Evolutionary conservation across 2,888 invertebrate species (phyloP), one percentile per base, ranked within the genome.

Genomic region (Callimorpha dominula): DNA sequence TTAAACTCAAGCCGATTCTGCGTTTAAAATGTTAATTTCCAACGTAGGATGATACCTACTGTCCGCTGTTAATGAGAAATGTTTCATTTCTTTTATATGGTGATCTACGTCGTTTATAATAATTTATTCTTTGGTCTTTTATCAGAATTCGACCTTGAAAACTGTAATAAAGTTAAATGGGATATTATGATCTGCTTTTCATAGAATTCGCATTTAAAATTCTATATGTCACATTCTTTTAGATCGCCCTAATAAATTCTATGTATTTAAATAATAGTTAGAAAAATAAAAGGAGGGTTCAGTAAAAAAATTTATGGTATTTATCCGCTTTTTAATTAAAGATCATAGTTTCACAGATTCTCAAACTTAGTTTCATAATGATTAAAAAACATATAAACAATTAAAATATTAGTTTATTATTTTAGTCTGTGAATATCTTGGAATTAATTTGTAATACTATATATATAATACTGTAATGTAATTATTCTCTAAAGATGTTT

Each of bases 11-110:
- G 74, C 71, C 73, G 62, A 77, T 80, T 77, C 76, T 68, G 68
- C 60, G 73, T 76, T 82, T 79, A 73, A 77, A 66, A 85, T 85
- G 85, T 64, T 52, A 84, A 85, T 80, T 69, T 71, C 14, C 70
- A 73, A 80, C 72, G 87, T 81, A 77, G 84, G 85, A 80, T 66
- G 86, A 72, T 60, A 79, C 65, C 46, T 72, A 46, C 43, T 46
- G 43, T 74, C 65, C 66, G 74, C 40, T 57, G 77, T 76, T 75
- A 78, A 79, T 81, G 73, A 81, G 77, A 78, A 71, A 77, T 73
- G 66, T 57, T 52, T 74, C 69, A 81, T 80, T 79, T 80, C 72
- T 74, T 81, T 79, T 78, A 77, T 78, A 80, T 69, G 82, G 82
- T 64, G 74, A 78, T 65, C 68, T 75, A 67, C 75, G 77, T 75